Conservation (phyloP, 2,113 vertebrate genomes). For the Furnarius figulus region DNA sequence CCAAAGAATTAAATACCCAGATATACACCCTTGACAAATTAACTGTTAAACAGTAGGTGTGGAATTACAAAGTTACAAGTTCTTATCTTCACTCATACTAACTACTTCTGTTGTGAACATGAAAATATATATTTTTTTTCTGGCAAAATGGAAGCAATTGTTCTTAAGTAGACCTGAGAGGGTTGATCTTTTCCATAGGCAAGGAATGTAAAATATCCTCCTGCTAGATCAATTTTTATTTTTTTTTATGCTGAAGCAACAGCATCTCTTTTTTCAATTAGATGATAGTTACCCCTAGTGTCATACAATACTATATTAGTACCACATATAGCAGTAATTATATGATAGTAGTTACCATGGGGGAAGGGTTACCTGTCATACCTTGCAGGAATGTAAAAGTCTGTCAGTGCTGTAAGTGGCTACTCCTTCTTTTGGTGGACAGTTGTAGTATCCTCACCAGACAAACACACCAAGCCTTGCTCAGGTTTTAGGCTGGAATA, state of each 20-base stretch:
- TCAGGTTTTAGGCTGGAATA: background rate
- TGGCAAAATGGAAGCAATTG: background rate
- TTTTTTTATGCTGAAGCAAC: background rate
- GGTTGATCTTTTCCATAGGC: background rate
- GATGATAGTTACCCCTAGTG: background rate
- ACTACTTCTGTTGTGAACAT: background rate
- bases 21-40: background rate
- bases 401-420: background rate
- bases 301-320: background rate
- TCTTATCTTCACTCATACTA: background rate
- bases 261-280: background rate
- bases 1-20: background rate
- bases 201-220: background rate
- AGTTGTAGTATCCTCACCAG: background rate
- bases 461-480: background rate
- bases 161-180: background rate
- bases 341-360: background rate
- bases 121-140: background rate
- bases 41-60: background rate
- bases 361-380: background rate
- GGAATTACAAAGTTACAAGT: background rate
- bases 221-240: background rate
- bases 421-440: background rate
- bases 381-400: background rate
- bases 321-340: background rate